These are phyloP conservation scores for Drosophila saltans DNA, from an alignment of 1,140 invertebrate genomes.

Conservation along the genomic window DNA sequence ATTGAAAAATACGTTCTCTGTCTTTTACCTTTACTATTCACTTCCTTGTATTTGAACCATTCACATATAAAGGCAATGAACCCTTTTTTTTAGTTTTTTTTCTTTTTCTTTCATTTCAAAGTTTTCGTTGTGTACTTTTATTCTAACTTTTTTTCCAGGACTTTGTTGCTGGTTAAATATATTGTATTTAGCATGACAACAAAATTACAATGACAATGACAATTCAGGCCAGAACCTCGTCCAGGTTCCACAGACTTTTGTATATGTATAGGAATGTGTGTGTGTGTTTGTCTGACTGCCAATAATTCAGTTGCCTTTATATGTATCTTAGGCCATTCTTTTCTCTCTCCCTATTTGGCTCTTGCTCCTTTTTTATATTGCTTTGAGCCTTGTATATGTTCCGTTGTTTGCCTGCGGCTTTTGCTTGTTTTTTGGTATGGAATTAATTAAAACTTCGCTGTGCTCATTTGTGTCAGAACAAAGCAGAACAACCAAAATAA, in stretches of 20 bases:
- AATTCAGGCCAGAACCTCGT: constrained; percentile 33
- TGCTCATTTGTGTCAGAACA: constrained; percentile 10
- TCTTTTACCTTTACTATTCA: no score
- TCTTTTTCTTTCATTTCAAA: constrained; percentile 28
- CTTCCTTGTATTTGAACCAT: constrained; percentile 4
- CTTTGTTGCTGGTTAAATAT: constrained; percentile 68
- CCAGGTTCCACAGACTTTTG: constrained; percentile 64
- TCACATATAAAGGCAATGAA: constrained; percentile 14
- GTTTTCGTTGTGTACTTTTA: constrained; percentile 59
- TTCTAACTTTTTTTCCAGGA: constrained; percentile 44
- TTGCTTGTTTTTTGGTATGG: constrained; percentile 68
- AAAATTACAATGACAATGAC: constrained; percentile 54
- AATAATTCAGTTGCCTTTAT: constrained; percentile 68
- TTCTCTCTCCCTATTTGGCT: constrained; percentile 18
- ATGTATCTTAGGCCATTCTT: constrained; percentile 49
- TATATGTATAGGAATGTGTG: not conserved
- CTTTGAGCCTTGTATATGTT: constrained; percentile 34
- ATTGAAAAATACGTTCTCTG: not conserved
- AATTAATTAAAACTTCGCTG: constrained; percentile 77
- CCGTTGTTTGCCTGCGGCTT: constrained; percentile 72
- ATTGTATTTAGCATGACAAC: constrained; percentile 78
- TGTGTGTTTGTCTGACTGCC: constrained; percentile 42
- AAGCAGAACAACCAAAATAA: constrained; percentile 6
- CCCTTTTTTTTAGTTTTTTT: constrained; percentile 26
- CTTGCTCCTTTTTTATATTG: constrained; percentile 18